These are phyloP conservation scores for Acromyrmex echinatior DNA, from an alignment of 1,140 invertebrate species.

Conservation along the genomic window DNA sequence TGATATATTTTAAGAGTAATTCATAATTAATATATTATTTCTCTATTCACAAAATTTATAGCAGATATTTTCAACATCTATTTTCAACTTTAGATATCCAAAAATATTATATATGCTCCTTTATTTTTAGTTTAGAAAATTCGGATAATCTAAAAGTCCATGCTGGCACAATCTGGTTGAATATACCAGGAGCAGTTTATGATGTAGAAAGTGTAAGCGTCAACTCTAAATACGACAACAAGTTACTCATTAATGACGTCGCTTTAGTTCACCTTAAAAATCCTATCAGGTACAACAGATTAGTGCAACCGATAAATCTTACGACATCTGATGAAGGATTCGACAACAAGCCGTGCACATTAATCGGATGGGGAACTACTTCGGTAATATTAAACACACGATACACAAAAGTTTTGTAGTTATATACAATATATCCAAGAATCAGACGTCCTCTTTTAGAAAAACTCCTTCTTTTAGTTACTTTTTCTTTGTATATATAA, in stretches of 20 bases:
- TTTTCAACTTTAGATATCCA: background rate
- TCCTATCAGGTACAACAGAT: conserved; percentile 58
- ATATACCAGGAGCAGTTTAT: conserved; percentile 60
- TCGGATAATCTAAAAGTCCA: background rate
- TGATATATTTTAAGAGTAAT: too few relatives aligned
- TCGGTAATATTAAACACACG: background rate
- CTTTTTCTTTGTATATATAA: background rate
- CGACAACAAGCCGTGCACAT: conserved; percentile 13
- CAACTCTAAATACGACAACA: conserved; percentile 73
- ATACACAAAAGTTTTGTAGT: background rate
- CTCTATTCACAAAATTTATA: too few relatives aligned
- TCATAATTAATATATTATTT: too few relatives aligned
- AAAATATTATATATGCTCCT: background rate
- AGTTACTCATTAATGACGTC: conserved; percentile 81
- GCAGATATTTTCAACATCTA: background rate
- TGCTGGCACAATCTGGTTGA: conserved; percentile 48
- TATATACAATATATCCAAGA: background rate
- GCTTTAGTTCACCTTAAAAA: conserved; percentile 80
- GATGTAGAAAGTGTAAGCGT: conserved; percentile 52
- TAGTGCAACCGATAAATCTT: conserved; percentile 51
- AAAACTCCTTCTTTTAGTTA: background rate
- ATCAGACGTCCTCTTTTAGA: background rate
- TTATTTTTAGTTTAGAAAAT: background rate
- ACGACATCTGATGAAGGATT: background rate
- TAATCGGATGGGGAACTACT: conserved; percentile 84